Evolutionary conservation across 2,888 invertebrate genomes (phyloP), one percentile per base, ranked within the genome.

Genomic region (Stenodera caucasica): DNA sequence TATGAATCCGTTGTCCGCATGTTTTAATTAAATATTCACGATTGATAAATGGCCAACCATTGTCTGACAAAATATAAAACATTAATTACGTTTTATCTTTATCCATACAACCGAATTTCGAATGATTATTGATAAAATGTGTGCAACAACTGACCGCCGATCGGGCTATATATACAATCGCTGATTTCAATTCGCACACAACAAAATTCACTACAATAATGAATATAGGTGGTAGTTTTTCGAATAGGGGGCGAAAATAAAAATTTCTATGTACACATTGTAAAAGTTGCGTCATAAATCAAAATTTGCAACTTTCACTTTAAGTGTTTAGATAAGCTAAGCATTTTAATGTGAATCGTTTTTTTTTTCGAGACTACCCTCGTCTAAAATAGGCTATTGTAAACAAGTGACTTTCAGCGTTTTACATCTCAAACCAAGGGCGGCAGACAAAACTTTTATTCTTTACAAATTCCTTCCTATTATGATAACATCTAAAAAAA

Each of bases 21-120:
- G 78, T 80, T 81, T 80, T 81, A 81, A 81, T 81, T 80, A 81
- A 81, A 81, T 80, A 81, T 80, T 79, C 76, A 71, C 74, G 79
- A 79, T 80, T 81, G 80, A 81, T 81, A 76, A 80, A 80, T 78
- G 78, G 78, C 72, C 74, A 68, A 72, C 75, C 76, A 77, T 79
- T 79, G 79, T 79, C 77, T 78, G 80, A 79, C 78, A 75, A 77
- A 78, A 78, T 78, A 77, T 78, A 78, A 78, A 79, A 79, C 78
- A 76, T 77, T 77, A 77, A 78, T 78, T 77, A 75, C 73, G 66
- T 70, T 73, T 73, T 68, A 74, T 73, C 75, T 70, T 70, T 74
- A 74, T 75, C 76, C 75, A 73, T 69, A 71, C 2, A 26, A 26
- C 5, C 71, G 67, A 70, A 70, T 71, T 72, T 72, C 67, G 68